Base-by-base conservation (phyloP, 2,113 vertebrate genomes). In the Eira barbara region DNA sequence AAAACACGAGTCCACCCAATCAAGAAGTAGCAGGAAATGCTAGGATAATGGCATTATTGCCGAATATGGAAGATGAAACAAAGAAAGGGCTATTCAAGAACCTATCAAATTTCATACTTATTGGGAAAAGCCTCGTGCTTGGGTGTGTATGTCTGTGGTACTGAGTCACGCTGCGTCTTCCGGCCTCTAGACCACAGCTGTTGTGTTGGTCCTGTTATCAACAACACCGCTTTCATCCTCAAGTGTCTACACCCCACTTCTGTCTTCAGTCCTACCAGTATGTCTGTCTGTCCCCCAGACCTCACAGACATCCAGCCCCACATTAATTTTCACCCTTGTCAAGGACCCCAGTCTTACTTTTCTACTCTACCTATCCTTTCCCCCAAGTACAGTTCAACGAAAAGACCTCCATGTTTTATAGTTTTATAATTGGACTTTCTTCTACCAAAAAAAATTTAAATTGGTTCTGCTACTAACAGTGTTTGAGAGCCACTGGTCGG, bases 81-180 rank as follows among this genome's bases (percentile, higher is more conserved):
- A 31, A 39, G 76, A 73, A 88, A 49, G 9, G 31, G 59, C 52
- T 89, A n/a, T 76, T 69, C 11, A 8, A 27, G 52, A 73, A 80
- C 49, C 73, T 36, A 4, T 61, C 80, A 45, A 25, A 55, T 55
- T 36, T 84, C 69, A 61, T 45, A 42, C 47, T 39, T 49, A 78
- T 0, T 29, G 20, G 6, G 10, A 17, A 34, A 57, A 89, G 4
- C 49, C 39, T 2, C 0, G 14, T 27, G 79, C n/a, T 73, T 27
- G 45, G 86, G 67, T 27, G 42, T 63, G 6, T 47, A 7, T 45
- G 39, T 79, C 71, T 42, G 9, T 20, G 23, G 12, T 18, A 10
- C 73, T 25, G 59, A 71, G 39, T 47, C 23, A n/a, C 9, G 6
- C 31, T 9, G 18, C 5, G 11, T 90, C 49, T 55, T 55, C 21